Conservation (phyloP, 2,797 vertebrate species). For the Mastacembelus armatus region DNA sequence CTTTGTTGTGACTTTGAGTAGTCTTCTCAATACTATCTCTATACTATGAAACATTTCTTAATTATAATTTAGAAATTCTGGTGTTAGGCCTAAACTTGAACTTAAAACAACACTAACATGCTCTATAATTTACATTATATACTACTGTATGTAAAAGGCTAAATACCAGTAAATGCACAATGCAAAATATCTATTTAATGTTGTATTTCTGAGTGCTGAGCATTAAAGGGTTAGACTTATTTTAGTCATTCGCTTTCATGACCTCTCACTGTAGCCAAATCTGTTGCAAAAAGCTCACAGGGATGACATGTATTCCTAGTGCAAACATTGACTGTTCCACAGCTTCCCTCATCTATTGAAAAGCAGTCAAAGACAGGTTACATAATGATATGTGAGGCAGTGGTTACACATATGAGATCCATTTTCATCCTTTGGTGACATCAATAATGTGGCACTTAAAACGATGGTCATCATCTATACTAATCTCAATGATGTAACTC, state of each 20-base stretch:
- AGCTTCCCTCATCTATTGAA: not conserved
- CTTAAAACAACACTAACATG: not conserved
- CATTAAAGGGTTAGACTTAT: conserved; percentile 15
- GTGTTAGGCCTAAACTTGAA: not conserved
- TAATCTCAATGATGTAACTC: not conserved
- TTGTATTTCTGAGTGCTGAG: conserved; percentile 2
- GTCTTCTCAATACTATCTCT: not conserved
- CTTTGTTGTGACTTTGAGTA: not conserved
- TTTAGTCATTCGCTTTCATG: conserved; percentile 6
- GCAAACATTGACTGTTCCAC: not conserved
- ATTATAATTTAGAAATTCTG: not conserved
- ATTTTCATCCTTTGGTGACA: conserved; percentile 1
- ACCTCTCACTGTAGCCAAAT: conserved; percentile 1
- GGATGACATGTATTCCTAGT: not conserved
- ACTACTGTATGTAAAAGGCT: not conserved
- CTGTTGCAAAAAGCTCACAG: not conserved
- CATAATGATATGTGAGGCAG: conserved; percentile 16
- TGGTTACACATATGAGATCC: not conserved
- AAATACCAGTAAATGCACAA: not conserved
- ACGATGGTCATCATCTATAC: not conserved
- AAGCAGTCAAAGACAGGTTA: conserved; percentile 14
- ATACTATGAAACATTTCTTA: not conserved
- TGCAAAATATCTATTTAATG: not conserved
- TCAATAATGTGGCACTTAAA: not conserved
- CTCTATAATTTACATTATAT: not conserved